Evolutionary conservation across 2,888 invertebrate species (phyloP), one percentile per base, ranked within the genome.

Genomic region (Hoplodrina blanda): DNA sequence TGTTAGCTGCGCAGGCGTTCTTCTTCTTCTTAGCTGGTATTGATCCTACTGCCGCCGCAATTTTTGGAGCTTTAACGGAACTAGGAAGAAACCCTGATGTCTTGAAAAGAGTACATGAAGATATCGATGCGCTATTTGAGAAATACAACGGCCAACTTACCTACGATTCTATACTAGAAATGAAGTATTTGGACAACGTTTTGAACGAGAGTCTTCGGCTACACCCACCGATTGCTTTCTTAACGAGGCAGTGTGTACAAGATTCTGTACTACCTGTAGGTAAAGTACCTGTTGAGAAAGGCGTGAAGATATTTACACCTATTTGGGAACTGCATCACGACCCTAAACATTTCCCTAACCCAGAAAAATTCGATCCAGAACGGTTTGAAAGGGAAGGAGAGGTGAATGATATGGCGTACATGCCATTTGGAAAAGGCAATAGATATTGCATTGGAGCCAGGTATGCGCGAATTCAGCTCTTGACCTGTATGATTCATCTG

Each of bases 371-470:
- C 80, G 89, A 94, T 71, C 95, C 96, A 1, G 93, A 94, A 2
- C 87, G 95, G 65, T 93, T 93, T 78, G 76, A 85, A 11, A 81
- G 85, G 0, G 90, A 90, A 49, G 63, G 71, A 3, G 81, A 84
- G 41, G 73, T 88, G 0, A 86, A 76, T 52, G 91, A 91, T 13
- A 80, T 86, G 50, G 85, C 88, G 0, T 96, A 91, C 68, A 81
- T 94, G 81, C 94, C 96, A 0, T 96, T 95, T 79, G 96, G 96
- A 2, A 93, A 87, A 81, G 96, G 96, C 0, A 91, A 91, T 4
- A 86, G 96, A 53, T 84, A 89, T 20, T 96, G 96, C 74, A 91
- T 96, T 6, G 96, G 96, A 71, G 83, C 86, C 77, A 88, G 91
- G 67, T 91, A 89, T 62, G 91, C 92, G 0, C 82, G 84, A 15